phyloP scores from a whole-genome alignment of 2,888 invertebrate genomes.

The Thecocarcelia acutangulata region DNA sequence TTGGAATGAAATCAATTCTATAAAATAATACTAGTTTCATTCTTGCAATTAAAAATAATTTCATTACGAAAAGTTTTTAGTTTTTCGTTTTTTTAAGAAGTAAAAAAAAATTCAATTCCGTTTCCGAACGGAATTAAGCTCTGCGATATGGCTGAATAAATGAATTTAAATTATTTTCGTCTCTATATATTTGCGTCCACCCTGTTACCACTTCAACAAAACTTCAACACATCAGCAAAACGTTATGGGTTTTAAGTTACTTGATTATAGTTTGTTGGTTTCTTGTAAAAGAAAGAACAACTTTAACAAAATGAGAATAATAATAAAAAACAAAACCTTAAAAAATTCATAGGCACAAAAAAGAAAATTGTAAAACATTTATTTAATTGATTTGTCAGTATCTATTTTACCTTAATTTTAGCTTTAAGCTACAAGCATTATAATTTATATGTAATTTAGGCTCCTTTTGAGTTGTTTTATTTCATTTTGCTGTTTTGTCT shows the following conservation, averaged over 20 bases:
- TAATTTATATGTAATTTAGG: slow-evolving; percentile 60
- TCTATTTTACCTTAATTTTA: slow-evolving; percentile 64
- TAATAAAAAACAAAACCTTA: neutral
- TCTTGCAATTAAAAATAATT: too few relatives aligned
- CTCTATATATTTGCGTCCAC: neutral
- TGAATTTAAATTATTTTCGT: too few relatives aligned
- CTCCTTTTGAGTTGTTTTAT: slow-evolving; percentile 27
- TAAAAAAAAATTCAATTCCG: too few relatives aligned
- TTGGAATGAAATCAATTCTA: too few relatives aligned
- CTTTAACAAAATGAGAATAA: slow-evolving; percentile 3
- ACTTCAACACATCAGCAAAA: slow-evolving; percentile 39
- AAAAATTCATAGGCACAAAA: slow-evolving; percentile 25
- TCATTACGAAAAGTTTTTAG: too few relatives aligned
- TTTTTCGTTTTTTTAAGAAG: too few relatives aligned
- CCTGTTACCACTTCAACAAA: slow-evolving; percentile 13
- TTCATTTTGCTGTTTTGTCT: neutral
- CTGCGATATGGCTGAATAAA: too few relatives aligned
- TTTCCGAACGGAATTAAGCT: too few relatives aligned
- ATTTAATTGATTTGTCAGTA: slow-evolving; percentile 69
- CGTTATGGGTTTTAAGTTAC: slow-evolving; percentile 61
- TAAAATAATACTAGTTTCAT: too few relatives aligned
- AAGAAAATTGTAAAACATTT: slow-evolving; percentile 37
- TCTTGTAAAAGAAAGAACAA: slow-evolving; percentile 18
- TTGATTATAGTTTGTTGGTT: slow-evolving; percentile 58
- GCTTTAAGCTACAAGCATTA: slow-evolving; percentile 59